phyloP scores from a whole-genome alignment of 1,140 invertebrate genomes.

The Drosophila gunungcola region DNA sequence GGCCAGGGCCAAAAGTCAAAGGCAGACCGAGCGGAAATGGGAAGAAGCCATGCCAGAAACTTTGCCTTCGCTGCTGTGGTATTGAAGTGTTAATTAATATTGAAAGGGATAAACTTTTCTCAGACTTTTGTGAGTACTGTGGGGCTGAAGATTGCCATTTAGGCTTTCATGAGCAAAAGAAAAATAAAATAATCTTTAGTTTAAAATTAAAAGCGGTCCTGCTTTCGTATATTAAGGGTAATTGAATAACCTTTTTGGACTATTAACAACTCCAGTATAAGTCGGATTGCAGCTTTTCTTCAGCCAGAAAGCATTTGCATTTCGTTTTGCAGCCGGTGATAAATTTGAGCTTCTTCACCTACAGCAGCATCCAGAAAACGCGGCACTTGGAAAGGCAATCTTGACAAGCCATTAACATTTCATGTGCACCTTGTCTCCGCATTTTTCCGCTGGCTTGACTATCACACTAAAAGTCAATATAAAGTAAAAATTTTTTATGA shows the following conservation, averaged over 20 bases:
- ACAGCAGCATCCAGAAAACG: conserved; percentile 1
- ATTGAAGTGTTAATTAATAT: conserved; percentile 84
- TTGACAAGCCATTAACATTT: conserved; percentile 83
- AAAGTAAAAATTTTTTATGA: conserved; percentile 83
- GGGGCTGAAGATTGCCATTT: conserved; percentile 10
- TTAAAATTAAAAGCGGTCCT: neutral
- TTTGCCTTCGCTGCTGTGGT: conserved; percentile 70
- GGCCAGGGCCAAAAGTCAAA: conserved; percentile 64
- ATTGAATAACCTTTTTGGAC: conserved; percentile 3
- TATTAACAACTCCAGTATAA: conserved; percentile 3
- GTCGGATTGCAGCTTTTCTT: neutral
- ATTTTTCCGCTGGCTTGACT: conserved; percentile 67
- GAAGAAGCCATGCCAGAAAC: conserved; percentile 56
- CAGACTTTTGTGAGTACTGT: conserved; percentile 58
- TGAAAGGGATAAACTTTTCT: conserved; percentile 83
- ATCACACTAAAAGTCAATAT: conserved; percentile 83
- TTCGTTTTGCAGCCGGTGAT: conserved; percentile 48
- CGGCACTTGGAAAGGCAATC: conserved; percentile 58
- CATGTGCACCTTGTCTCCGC: conserved; percentile 74
- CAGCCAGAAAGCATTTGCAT: conserved; percentile 36
- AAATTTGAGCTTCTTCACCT: conserved; percentile 47
- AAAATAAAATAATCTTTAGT: neutral
- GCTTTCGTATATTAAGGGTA: neutral
- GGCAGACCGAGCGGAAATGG: conserved; percentile 41
- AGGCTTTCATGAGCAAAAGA: neutral